Evolutionary conservation across 1,140 invertebrate genomes (phyloP), one percentile per base, ranked within the genome.

Genomic region (Drosophila sulfurigaster): DNA sequence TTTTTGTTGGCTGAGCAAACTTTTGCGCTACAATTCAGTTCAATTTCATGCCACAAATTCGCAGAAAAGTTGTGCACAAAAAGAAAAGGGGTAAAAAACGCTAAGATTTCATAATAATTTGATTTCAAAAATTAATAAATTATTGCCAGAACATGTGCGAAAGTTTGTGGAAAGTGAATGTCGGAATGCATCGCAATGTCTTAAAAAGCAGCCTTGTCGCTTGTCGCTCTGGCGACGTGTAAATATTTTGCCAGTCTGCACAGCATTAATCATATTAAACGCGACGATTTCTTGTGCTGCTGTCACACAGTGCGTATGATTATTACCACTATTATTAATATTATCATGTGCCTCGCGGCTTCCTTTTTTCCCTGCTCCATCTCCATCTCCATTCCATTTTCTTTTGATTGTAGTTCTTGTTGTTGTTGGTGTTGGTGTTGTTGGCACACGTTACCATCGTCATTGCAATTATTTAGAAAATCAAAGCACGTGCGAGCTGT

Each of bases 321-420:
- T 88, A 88, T 88, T 88, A 89, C 85, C 83, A 89, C 81, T 88
- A 88, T 88, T 89, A 88, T 88, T 88, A 88, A 89, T 88, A 88
- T 88, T 89, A 83, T 87, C 83, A 87, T 87, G 83, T 78, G 80
- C 83, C 46, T 68, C 25, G 74, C 78, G 76, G 81, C 65, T 80
- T 80, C 66, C 71, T 69, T 57, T 54, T 51, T 15, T 38, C 41
- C 45, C 38, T 25, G 20, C 3, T 25, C 28, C 10, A n/a, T 52
- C n/a, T n/a, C n/a, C n/a, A n/a, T 48, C 30, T 30, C 7, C 20
- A 28, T 25, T 48, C 13, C 3, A 10, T 35, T 30, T 20, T 59
- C 7, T 41, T 65, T 3, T 49, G 35, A 10, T n/a, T 62, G 16
- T 25, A 25, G 20, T 43, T 59, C 6, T 25, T 48, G 8, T 16